Percentiles rank a stretch among this genome's conserved stretches.
Conservation (phyloP, 2,797 vertebrate genomes). For the Cossypha niveicapilla region DNA sequence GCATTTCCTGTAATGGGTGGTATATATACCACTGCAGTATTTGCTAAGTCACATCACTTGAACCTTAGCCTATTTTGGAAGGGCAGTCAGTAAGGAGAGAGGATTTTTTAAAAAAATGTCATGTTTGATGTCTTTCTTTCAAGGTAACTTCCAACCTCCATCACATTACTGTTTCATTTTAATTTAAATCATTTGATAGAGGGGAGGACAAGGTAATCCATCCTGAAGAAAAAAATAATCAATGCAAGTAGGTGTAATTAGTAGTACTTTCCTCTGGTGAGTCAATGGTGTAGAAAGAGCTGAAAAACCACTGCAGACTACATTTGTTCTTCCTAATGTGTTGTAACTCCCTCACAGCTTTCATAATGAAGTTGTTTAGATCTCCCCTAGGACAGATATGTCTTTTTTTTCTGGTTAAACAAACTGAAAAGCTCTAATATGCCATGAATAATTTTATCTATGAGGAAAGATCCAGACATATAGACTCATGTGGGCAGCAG, state of each 20-base stretch:
- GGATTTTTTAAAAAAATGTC: not conserved
- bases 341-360: slow-evolving; percentile 5
- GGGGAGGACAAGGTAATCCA: slow-evolving; percentile 54
- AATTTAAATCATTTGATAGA: slow-evolving; percentile 68
- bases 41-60: slow-evolving; percentile 1
- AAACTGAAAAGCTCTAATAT: slow-evolving; percentile 14
- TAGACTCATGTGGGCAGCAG: not conserved
- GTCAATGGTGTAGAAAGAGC: not conserved
- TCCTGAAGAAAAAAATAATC: slow-evolving; percentile 63
- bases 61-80: slow-evolving; percentile 37
- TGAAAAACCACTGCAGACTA: not conserved
- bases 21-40: not conserved
- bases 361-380: slow-evolving; percentile 21
- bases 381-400: not conserved
- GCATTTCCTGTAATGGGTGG: not conserved
- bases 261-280: slow-evolving; percentile 38
- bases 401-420: not conserved
- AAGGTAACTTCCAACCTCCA: slow-evolving; percentile 36
- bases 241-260: slow-evolving; percentile 67
- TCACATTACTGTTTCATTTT: slow-evolving; percentile 42
- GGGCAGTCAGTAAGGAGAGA: not conserved
- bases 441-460: slow-evolving; percentile 29
- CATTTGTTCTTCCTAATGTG: not conserved
- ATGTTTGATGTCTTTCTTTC: slow-evolving; percentile 64
- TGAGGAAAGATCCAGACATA: not conserved